Evolutionary conservation across 2,113 vertebrate genomes (phyloP), one percentile per base, ranked within the genome.

Genomic region (Thamnophis sirtalis): DNA sequence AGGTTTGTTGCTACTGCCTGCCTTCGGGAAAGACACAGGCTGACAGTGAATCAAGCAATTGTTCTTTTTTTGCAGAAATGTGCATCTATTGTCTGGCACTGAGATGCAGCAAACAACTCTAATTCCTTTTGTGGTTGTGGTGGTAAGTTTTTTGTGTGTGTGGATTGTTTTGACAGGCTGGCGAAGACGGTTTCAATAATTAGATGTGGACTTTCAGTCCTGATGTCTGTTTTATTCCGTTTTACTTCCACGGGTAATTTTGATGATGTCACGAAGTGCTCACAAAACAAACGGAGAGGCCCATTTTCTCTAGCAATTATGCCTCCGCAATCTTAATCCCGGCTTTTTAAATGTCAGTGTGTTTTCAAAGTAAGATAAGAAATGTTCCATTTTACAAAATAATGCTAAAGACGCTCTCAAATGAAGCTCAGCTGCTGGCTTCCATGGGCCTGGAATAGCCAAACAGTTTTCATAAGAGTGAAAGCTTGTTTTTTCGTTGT

Each of bases 171-270:
- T 43, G 53, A 33, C 0, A 89, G 93, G 50, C 0, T 24, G 54
- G 0, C 50, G 92, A 48, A 24, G 60, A 19, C 9, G 53, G 58
- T 4, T 53, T 92, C 51, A 56, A 54, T 17, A 9, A 7, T 2
- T 92, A 28, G 55, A 91, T 85, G 24, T 89, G 55, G 92, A 95
- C 91, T 91, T 92, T 50, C 3, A 92, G 26, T 26, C 55, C 86
- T 58, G 94, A 86, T 60, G 19, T 93, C 90, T 19, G 6, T 89
- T 13, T 58, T 91, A 86, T 24, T 88, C 49, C 22, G 0, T 84
- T 85, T 58, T 33, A 17, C 11, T 38, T 43, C 38, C 33, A 60
- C 43, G 3, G 55, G 49, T 87, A 93, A 93, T 91, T 93, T 6
- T 90, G 91, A 89, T 49, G 87, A 92, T 73, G 86, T 1, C 48